Percentiles rank a stretch among this genome's conserved stretches.
phyloP scores from a whole-genome alignment of 2,888 invertebrate species.

The Masnerella sp. region DNA sequence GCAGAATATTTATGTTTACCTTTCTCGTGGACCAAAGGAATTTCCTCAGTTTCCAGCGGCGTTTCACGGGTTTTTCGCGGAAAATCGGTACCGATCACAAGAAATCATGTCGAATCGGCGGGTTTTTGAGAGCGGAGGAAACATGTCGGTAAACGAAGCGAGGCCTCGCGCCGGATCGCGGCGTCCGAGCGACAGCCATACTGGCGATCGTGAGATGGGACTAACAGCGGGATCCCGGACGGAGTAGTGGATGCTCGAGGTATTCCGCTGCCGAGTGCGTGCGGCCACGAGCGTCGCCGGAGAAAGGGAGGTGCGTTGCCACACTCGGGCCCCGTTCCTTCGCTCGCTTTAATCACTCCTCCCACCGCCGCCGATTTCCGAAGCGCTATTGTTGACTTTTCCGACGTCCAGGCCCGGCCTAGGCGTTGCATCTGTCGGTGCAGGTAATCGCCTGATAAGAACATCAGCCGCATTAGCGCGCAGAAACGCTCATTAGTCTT shows the following conservation, averaged over 20 bases:
- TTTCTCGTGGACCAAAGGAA: no score
- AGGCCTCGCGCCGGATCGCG: conserved; percentile 30
- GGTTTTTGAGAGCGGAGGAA: neutral
- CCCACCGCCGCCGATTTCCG: conserved; percentile 21
- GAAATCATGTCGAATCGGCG: no score
- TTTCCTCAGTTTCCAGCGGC: no score
- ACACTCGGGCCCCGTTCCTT: conserved; percentile 63
- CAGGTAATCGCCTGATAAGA: no score
- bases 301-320: conserved; percentile 61
- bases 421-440: neutral
- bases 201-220: conserved; percentile 39
- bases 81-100: no score
- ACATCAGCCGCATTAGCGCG: no score
- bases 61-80: no score
- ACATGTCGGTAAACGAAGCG: no score
- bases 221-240: conserved; percentile 25
- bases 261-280: conserved; percentile 38
- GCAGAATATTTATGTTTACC: neutral
- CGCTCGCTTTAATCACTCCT: conserved; percentile 24
- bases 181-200: conserved; percentile 59
- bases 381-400: conserved; percentile 10
- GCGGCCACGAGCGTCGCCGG: conserved; percentile 29
- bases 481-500: no score
- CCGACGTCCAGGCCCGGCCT: neutral
- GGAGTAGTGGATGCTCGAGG: conserved; percentile 27